These are phyloP conservation scores for Octopus sinensis DNA, from an alignment of 1,140 invertebrate genomes.

Conservation along the genomic window DNA sequence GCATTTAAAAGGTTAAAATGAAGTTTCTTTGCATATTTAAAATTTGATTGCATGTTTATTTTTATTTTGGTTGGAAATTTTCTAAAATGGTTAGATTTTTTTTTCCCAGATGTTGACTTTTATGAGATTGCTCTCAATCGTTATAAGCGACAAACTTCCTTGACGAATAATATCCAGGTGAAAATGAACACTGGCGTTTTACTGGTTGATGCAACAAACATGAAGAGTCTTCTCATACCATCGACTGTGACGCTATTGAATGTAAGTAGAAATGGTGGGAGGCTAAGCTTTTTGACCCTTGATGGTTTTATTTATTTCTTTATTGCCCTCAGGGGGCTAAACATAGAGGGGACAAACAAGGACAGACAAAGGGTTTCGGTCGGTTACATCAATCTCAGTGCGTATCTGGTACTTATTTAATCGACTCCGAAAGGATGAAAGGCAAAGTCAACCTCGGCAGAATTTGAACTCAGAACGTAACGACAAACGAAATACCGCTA, in stretches of 20 bases:
- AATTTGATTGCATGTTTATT: no score
- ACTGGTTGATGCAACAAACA: constrained; percentile 67
- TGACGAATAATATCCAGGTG: background rate
- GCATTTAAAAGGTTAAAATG: no score
- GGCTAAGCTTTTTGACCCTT: background rate
- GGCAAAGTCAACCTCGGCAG: no score
- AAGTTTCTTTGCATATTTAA: no score
- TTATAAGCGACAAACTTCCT: background rate
- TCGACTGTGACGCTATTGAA: constrained; percentile 68
- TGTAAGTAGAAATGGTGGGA: constrained; percentile 55
- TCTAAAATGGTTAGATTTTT: no score
- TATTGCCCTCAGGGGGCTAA: background rate
- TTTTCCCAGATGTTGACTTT: background rate
- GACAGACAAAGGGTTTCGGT: no score
- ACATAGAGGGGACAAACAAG: background rate
- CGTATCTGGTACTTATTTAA: no score
- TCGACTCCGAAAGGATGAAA: no score
- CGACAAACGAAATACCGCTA: no score
- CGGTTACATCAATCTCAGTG: no score
- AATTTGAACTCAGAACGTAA: no score
- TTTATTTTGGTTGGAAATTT: no score
- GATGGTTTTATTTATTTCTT: background rate
- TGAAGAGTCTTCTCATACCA: constrained; percentile 69
- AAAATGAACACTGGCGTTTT: constrained; percentile 64
- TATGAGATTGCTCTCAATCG: background rate